Base-by-base conservation (phyloP, 2,113 vertebrate genomes). In the Struthidea cinerea region DNA sequence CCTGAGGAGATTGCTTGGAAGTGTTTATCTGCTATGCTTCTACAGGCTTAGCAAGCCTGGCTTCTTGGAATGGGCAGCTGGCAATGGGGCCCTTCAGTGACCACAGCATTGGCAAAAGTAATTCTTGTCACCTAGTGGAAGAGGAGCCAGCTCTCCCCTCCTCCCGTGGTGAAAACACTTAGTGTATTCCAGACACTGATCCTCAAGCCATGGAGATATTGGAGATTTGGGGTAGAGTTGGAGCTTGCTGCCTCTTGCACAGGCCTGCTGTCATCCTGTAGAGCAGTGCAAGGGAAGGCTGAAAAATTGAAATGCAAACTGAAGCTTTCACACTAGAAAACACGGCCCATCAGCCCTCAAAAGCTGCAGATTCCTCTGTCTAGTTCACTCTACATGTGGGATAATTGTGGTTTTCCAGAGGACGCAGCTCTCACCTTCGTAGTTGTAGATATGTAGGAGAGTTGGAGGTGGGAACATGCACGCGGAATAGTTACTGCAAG, bases 301-400 rank as follows among this genome's bases (percentile, higher is more conserved):
- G 84, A 71, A 41, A 33, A 47, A 28, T 0, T 12, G 69, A 47
- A 56, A 59, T 56, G 32, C 57, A 47, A 60, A 47, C 14, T 2
- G 39, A 60, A 78, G 57, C 65, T 37, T 90, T 90, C 71, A 37
- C 46, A 2, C 14, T 5, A 15, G 75, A 28, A 92, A 88, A 46
- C 4, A 24, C 4, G 8, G 74, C 23, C 60, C 59, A 39, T 28
- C 60, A 56, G 73, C 69, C 61, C 61, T 41, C 13, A 6, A 16
- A 87, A 55, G 52, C 86, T 68, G 84, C 47, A 37, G 41, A 7
- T 44, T 79, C 16, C 71, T 76, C 73, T 53, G 64, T 21, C 18
- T 63, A 1, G 10, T 53, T 78, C 9, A 5, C 50, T 80, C 52
- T 21, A 3, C 6, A 0, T 3, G 26, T 30, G 33, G 82, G 35